Percentiles rank a stretch among this genome's conserved stretches.
Evolutionary conservation across 2,797 vertebrate genomes (phyloP).

Genomic region (Tympanoctomys barrerae): DNA sequence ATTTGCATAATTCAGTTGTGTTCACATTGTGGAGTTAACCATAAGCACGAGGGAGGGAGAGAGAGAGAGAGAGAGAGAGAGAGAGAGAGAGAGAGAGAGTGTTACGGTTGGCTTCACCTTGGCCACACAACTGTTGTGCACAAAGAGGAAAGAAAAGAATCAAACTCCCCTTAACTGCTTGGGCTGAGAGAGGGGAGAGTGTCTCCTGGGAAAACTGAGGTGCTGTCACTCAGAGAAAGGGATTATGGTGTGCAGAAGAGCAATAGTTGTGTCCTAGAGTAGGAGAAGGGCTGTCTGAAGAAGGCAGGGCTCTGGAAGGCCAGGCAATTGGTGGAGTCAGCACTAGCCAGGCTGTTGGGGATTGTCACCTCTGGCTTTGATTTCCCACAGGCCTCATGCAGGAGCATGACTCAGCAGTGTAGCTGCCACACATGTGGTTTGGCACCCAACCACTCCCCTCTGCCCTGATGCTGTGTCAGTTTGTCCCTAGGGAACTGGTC

Average conservation of each 20-base stretch:
- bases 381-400: neutral
- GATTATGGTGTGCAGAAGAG: neutral
- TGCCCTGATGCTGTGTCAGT: neutral
- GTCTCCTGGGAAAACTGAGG: neutral
- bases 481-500: neutral
- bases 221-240: neutral
- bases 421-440: neutral
- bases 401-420: constrained; percentile 64
- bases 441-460: constrained; percentile 40
- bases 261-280: neutral
- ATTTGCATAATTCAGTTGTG: neutral
- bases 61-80: too few species aligned
- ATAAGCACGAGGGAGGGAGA: too few species aligned
- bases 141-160: neutral
- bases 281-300: neutral
- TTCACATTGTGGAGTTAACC: neutral
- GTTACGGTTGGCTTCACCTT: neutral
- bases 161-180: neutral
- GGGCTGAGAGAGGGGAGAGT: neutral
- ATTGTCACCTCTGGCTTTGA: neutral
- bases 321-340: too few species aligned
- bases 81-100: too few species aligned
- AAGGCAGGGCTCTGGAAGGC: neutral
- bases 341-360: fast-evolving
- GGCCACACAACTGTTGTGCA: neutral